Base-by-base conservation (phyloP, 2,797 vertebrate species). In the Nasua narica region DNA sequence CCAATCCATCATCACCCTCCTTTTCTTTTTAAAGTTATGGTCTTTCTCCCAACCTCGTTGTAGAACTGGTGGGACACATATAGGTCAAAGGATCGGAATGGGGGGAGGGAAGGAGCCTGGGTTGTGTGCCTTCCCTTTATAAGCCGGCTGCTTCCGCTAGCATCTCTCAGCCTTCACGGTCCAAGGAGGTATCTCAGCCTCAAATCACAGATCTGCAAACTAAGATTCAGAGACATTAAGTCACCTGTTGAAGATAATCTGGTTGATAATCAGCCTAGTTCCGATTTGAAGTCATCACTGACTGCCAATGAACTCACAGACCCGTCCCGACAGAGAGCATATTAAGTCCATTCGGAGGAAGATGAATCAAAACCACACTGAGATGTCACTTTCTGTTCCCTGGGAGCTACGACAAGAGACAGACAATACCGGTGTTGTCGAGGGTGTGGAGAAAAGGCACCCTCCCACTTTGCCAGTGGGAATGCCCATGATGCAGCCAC, bases 21-120 rank as follows among this genome's bases (percentile, higher is more conserved):
- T 89, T 95, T 92, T 82, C 85, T 93, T 82, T 82, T 82, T 19
- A 32, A 95, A 95, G 60, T 84, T 62, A 92, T 32, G 84, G 72
- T 90, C 95, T 82, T 87, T 90, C 58, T 46, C 69, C 84, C 7
- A 62, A 82, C n/a, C 87, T 84, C 81, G 52, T 62, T 92, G 54
- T 54, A 5, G 90, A 82, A 92, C 58, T 62, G 74, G 65, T 25
- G 14, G 52, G 37, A 11, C 10, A 25, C 1, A 2, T 48, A 29
- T 82, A 54, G 35, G 5, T 27, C 16, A 35, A 19, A 15, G 37
- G 1, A 52, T 85, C 3, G n/a, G 90, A 7, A 2, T 9, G 2
- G 52, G 16, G 29, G 56, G 25, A 77, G 94, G 35, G 54, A 65
- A 56, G 12, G 79, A 74, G 8, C 29, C 9, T 0, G 11, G 0